phyloP scores from a whole-genome alignment of 2,113 vertebrate species.

The Mastomys coucha region DNA sequence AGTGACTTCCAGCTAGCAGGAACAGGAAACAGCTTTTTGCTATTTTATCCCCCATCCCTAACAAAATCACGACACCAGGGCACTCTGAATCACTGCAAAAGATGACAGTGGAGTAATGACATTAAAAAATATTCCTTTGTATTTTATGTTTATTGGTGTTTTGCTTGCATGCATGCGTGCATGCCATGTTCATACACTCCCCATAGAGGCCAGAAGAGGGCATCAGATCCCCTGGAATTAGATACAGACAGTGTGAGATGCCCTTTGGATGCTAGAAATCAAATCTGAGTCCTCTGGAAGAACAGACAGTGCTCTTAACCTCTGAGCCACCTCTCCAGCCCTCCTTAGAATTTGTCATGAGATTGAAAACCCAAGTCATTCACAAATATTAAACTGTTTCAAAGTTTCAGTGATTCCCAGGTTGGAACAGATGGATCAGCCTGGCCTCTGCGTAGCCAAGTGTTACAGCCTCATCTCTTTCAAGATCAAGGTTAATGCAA shows the following conservation, averaged over 20 bases:
- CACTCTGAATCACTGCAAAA: constrained; percentile 29
- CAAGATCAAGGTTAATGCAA: neutral
- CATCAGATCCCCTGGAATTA: neutral
- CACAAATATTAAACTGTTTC: constrained; percentile 62
- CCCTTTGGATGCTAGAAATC: neutral
- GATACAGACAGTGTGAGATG: neutral
- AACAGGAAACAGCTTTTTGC: neutral
- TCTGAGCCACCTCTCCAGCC: neutral
- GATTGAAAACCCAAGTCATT: neutral
- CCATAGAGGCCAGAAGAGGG: neutral
- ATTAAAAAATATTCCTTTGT: neutral
- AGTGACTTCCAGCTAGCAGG: neutral
- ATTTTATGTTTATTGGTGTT: neutral
- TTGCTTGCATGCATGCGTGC: neutral
- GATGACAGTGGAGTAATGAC: constrained; percentile 54
- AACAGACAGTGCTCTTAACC: neutral
- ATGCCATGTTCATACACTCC: neutral
- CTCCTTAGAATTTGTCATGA: neutral
- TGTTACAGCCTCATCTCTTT: neutral
- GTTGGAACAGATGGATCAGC: neutral
- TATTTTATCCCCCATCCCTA: neutral
- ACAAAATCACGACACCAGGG: neutral
- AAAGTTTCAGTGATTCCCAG: constrained; percentile 7
- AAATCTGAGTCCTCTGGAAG: neutral
- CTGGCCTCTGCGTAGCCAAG: neutral